Conservation (phyloP, 2,797 vertebrate genomes). For the Leptodactylus fallax region DNA sequence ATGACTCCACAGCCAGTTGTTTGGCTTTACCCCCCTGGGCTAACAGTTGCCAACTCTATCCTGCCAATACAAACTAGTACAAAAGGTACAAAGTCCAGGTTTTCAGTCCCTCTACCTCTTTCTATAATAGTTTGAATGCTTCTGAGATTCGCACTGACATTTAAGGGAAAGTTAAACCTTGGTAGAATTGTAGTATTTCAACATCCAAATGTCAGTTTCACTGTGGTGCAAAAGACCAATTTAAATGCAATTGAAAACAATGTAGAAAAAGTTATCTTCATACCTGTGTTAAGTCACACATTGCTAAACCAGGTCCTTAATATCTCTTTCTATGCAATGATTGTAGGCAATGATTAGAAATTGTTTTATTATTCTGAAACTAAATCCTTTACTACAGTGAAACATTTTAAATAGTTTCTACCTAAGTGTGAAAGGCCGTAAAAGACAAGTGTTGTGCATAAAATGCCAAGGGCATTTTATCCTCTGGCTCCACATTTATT, state of each 20-base stretch:
- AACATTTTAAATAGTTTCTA: slow-evolving; percentile 53
- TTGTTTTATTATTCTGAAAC: slow-evolving; percentile 49
- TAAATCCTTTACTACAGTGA: slow-evolving; percentile 47
- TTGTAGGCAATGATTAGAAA: slow-evolving; percentile 56
- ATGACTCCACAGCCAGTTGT: slow-evolving; percentile 36
- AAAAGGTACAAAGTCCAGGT: slow-evolving; percentile 1
- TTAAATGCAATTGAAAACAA: not conserved
- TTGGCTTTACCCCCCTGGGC: slow-evolving; percentile 24
- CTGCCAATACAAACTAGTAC: slow-evolving; percentile 4
- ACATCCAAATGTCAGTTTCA: not conserved
- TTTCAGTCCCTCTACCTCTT: not conserved
- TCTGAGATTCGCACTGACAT: not conserved
- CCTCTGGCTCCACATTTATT: slow-evolving; percentile 1
- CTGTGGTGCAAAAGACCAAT: not conserved
- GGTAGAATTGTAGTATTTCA: not conserved
- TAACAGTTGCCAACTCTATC: slow-evolving; percentile 28
- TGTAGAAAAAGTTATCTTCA: not conserved
- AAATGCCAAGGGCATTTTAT: not conserved
- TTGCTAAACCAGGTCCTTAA: not conserved
- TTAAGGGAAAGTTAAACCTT: not conserved
- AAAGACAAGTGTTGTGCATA: slow-evolving; percentile 35
- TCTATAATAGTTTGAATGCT: not conserved
- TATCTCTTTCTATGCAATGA: slow-evolving; percentile 37
- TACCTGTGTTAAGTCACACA: not conserved
- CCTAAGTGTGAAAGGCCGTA: slow-evolving; percentile 42